These are phyloP conservation scores for Hiodon alosoides DNA, from an alignment of 2,113 vertebrate species.

Conservation along the genomic window DNA sequence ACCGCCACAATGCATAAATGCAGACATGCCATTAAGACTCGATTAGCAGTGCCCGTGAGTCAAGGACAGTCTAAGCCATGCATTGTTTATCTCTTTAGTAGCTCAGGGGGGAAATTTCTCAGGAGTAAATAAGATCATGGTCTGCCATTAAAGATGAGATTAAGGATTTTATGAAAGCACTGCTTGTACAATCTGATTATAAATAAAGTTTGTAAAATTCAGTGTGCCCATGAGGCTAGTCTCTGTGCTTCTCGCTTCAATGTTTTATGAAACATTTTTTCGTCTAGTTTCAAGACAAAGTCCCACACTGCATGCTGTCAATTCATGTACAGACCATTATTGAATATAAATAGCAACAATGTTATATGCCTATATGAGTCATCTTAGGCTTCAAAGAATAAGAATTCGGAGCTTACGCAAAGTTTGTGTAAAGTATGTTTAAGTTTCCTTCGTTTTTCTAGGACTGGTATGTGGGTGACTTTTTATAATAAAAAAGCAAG, in stretches of 20 bases:
- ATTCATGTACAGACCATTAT: conserved; percentile 17
- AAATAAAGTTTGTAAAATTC: neutral
- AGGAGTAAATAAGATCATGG: conserved; percentile 8
- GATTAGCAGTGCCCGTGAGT: neutral
- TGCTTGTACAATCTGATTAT: conserved; percentile 1
- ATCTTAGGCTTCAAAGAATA: conserved; percentile 19
- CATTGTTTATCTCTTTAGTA: conserved; percentile 1
- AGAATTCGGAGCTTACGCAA: too few relatives aligned
- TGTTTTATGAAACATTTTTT: neutral
- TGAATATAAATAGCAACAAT: conserved; percentile 23
- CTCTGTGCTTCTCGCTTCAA: neutral
- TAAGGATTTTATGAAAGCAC: neutral
- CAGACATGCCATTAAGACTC: conserved; percentile 18
- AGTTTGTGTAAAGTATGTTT: too few relatives aligned
- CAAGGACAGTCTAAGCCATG: neutral
- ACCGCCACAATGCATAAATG: conserved; percentile 17
- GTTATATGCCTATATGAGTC: conserved; percentile 35
- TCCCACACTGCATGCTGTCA: neutral
- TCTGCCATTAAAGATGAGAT: neutral
- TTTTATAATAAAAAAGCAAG: too few relatives aligned
- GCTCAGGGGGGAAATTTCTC: neutral
- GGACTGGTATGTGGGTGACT: conserved; percentile 50
- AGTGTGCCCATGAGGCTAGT: neutral
- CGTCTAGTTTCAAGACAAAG: neutral
- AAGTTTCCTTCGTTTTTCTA: conserved; percentile 45